Percentiles rank a stretch among this genome's conserved stretches.
These are phyloP conservation scores for Perizoma flavofasciatum DNA, from an alignment of 2,888 invertebrate genomes.

Conservation along the genomic window DNA sequence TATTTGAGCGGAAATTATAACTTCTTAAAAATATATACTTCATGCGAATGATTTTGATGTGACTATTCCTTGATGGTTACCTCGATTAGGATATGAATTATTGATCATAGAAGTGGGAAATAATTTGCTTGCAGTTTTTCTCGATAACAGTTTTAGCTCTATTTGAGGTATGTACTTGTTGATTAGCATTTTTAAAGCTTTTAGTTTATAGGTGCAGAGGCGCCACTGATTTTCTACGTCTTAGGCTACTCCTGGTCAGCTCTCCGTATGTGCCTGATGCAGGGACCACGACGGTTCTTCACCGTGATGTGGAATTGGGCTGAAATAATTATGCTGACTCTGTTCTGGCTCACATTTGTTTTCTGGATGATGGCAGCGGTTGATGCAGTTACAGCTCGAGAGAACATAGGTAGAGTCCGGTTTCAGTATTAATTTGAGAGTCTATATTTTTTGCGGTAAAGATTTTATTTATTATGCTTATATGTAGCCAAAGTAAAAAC, in stretches of 20 bases:
- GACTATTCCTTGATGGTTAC: slow-evolving; percentile 22
- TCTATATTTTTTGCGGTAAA: too few relatives aligned
- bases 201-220: slow-evolving; percentile 52
- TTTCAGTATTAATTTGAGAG: too few relatives aligned
- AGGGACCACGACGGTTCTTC: slow-evolving; percentile 83
- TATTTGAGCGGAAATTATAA: slow-evolving; percentile 19
- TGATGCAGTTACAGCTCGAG: slow-evolving; percentile 57
- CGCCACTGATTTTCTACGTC: slow-evolving; percentile 75
- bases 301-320: slow-evolving; percentile 85
- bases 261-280: slow-evolving; percentile 81
- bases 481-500: too few relatives aligned
- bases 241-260: slow-evolving; percentile 82
- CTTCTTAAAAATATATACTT: slow-evolving; percentile 13
- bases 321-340: slow-evolving; percentile 82
- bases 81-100: slow-evolving; percentile 22
- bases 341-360: slow-evolving; percentile 85
- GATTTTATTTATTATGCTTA: too few relatives aligned
- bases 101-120: slow-evolving; percentile 3
- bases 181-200: too few relatives aligned
- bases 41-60: slow-evolving; percentile 15
- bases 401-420: slow-evolving; percentile 29
- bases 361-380: slow-evolving; percentile 85
- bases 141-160: background rate
- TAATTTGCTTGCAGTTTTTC: too few relatives aligned
- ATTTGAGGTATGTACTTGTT: background rate